Percentiles rank a stretch among this genome's conserved stretches.
Evolutionary conservation across 2,797 vertebrate genomes (phyloP).

Genomic region (Oophaga sylvatica): DNA sequence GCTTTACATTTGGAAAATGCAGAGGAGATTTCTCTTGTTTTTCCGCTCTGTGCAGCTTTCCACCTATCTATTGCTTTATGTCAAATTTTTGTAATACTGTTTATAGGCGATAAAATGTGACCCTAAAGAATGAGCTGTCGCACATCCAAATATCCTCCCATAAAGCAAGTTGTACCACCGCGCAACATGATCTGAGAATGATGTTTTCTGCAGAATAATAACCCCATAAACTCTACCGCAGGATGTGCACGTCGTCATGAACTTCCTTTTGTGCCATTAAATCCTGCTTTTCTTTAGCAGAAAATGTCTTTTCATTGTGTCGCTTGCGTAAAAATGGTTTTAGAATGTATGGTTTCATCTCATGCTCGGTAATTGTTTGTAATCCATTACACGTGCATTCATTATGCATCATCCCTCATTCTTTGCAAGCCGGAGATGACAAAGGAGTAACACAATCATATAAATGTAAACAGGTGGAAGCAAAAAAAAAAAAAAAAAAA

Average conservation of each 20-base stretch:
- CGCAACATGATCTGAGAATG: slow-evolving; percentile 38
- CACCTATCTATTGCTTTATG: neutral
- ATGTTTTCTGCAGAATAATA: slow-evolving; percentile 51
- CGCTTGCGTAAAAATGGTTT: slow-evolving; percentile 44
- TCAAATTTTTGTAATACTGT: slow-evolving; percentile 24
- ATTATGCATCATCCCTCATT: slow-evolving; percentile 33
- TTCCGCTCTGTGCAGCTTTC: neutral
- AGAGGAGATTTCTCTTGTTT: neutral
- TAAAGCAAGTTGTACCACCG: slow-evolving; percentile 31
- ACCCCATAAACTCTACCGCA: slow-evolving; percentile 42
- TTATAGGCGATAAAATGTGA: slow-evolving; percentile 37
- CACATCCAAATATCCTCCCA: slow-evolving; percentile 38
- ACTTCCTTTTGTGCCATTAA: slow-evolving; percentile 46
- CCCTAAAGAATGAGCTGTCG: slow-evolving; percentile 30
- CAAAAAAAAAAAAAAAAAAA: neutral
- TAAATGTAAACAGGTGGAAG: slow-evolving; percentile 35
- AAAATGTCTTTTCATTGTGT: slow-evolving; percentile 47
- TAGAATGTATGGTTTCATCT: slow-evolving; percentile 38
- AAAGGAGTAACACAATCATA: slow-evolving; percentile 13
- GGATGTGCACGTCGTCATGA: slow-evolving; percentile 23
- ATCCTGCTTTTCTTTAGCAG: slow-evolving; percentile 39
- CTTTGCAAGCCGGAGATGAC: slow-evolving; percentile 10
- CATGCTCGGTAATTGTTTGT: slow-evolving; percentile 33
- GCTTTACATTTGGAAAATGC: neutral
- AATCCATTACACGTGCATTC: slow-evolving; percentile 35